Percentiles rank a stretch among this genome's conserved stretches.
phyloP scores from a whole-genome alignment of 2,113 vertebrate species.

The Entosphenus tridentatus region DNA sequence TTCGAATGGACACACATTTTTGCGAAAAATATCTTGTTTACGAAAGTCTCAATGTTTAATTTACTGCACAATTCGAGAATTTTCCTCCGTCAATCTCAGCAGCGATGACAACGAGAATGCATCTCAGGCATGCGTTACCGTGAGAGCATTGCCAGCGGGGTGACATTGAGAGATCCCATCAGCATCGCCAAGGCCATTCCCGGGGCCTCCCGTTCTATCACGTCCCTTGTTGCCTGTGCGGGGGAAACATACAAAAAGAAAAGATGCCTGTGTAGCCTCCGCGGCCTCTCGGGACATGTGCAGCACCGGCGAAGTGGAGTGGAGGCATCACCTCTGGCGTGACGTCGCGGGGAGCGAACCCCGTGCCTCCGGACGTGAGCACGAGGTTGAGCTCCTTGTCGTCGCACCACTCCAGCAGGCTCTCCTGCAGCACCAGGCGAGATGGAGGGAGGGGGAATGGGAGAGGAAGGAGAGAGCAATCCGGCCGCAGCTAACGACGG shows the following conservation, averaged over 20 bases:
- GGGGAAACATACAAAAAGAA: constrained; percentile 22
- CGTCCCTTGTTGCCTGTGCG: constrained; percentile 84
- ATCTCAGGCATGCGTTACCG: constrained; percentile 27
- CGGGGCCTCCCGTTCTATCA: constrained; percentile 90
- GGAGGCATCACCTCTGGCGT: constrained; percentile 73
- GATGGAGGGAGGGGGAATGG: background rate
- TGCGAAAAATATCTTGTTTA: too few species aligned
- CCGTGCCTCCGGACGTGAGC: constrained; percentile 89
- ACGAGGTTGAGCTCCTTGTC: constrained; percentile 98
- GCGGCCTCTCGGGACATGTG: background rate
- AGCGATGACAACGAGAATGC: too few species aligned
- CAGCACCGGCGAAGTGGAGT: constrained; percentile 6
- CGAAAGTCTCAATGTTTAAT: too few species aligned
- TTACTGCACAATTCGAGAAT: too few species aligned
- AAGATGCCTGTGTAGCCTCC: background rate
- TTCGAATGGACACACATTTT: too few species aligned
- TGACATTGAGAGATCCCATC: constrained; percentile 97
- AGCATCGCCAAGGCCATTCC: constrained; percentile 97
- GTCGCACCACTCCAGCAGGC: constrained; percentile 89
- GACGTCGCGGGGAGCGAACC: constrained; percentile 89
- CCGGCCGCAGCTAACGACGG: background rate
- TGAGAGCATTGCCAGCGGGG: constrained; percentile 92
- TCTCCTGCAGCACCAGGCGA: constrained; percentile 38
- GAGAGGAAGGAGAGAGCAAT: background rate
- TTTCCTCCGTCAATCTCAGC: too few species aligned